These are phyloP conservation scores for Drosophila nigromelanica DNA, from an alignment of 1,140 invertebrate species.

Conservation along the genomic window DNA sequence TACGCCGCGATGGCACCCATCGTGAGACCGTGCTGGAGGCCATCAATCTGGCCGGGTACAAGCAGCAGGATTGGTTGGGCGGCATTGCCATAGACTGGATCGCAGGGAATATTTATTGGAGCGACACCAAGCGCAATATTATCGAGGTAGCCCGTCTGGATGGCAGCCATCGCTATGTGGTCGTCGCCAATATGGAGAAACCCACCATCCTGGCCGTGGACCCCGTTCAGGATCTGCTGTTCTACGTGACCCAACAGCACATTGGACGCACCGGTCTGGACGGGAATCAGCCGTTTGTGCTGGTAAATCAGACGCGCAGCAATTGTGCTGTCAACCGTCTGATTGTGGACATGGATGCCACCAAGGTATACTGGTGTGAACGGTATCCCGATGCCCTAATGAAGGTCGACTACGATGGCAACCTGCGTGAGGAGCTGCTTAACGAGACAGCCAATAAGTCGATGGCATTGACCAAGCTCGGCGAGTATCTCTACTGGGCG, in stretches of 20 bases:
- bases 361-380: conserved; percentile 96
- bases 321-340: conserved; percentile 86
- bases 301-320: conserved; percentile 85
- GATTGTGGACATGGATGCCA: conserved; percentile 89
- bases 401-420: conserved; percentile 90
- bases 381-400: conserved; percentile 91
- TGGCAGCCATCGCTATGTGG: conserved; percentile 91
- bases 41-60: conserved; percentile 84
- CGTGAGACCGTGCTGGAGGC: conserved; percentile 86
- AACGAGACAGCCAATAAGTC: conserved; percentile 90
- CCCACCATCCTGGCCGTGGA: conserved; percentile 88
- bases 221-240: conserved; percentile 88
- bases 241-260: conserved; percentile 93
- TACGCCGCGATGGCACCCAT: conserved; percentile 90
- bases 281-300: conserved; percentile 86
- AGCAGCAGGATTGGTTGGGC: conserved; percentile 79
- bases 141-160: conserved; percentile 93
- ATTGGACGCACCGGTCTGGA: conserved; percentile 92
- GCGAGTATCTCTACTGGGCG: conserved; percentile 79
- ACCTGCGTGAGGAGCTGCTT: conserved; percentile 87
- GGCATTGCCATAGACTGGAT: conserved; percentile 93
- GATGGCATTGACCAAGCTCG: conserved; percentile 86
- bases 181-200: conserved; percentile 89
- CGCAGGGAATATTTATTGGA: conserved; percentile 95
- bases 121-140: conserved; percentile 92